Evolutionary conservation across 2,113 vertebrate genomes (phyloP), one percentile per base, ranked within the genome.

Genomic region (Poeciliopsis occidentalis): DNA sequence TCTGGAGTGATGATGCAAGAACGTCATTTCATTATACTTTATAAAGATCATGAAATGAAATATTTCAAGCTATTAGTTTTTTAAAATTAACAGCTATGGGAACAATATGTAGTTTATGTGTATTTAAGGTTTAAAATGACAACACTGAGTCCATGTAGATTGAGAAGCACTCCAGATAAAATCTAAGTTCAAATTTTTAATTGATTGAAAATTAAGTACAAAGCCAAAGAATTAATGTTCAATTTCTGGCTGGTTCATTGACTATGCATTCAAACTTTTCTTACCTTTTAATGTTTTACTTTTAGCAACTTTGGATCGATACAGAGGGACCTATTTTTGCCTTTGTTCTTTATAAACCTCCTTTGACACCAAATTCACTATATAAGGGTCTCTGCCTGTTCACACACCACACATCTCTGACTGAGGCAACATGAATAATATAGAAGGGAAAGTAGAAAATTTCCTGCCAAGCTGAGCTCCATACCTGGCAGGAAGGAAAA

Each of bases 401-500:
- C 54, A 27, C 19, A 17, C 60, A 51, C 39, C 47, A 61, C 8
- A 37, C 34, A 6, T 72, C 26, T 68, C 74, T 74, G 65, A 34
- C 19, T 76, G 62, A 75, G 69, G 41, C 0, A 22, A 4, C 0
- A 4, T 2, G 13, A 57, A 51, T 12, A 54, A 24, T n/a, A 70
- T 34, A 24, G 17, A 26, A 32, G 26, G 22, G 26, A 61, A 54
- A 51, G 64, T 27, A 74, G 76, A 61, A 80, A 32, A 60, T 64
- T 4, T 54, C 32, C 78, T 75, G 31, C 63, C 69, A 72, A 69
- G 51, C 47, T 11, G 30, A 71, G 71, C 29, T 54, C 61, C 47
- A 30, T 73, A 86, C 82, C 76, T 86, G 79, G 64, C 69, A 67
- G 76, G 37, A 2, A 72, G 60, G 57, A 71, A 67, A 67, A 67